Percentiles rank a stretch among this genome's conserved stretches.
Conservation (phyloP, 2,113 vertebrate species). For the Apteryx mantelli region DNA sequence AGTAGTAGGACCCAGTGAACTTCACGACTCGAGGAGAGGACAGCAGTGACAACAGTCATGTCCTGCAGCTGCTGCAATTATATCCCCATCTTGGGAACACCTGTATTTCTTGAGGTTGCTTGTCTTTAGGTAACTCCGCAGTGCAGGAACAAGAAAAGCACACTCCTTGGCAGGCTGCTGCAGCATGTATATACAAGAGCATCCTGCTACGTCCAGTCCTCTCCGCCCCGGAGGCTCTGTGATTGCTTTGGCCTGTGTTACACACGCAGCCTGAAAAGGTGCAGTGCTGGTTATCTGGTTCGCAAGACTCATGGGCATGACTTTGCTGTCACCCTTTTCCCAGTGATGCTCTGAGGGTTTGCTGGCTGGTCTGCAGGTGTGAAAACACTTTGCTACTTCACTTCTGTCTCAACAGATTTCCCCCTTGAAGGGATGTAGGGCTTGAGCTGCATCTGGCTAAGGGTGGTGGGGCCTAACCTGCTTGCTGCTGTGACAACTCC, state of each 20-base stretch:
- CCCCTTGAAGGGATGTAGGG: fast-evolving
- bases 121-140: constrained; percentile 4
- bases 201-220: background rate
- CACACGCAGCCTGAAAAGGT: fast-evolving
- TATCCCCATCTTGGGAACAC: background rate
- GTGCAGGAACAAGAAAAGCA: background rate
- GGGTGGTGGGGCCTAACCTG: background rate
- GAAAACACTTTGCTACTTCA: background rate
- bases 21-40: background rate
- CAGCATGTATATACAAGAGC: background rate
- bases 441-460: background rate
- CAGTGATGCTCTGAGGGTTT: background rate
- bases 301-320: background rate
- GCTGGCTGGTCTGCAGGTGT: background rate
- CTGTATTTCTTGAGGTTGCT: background rate
- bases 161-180: background rate
- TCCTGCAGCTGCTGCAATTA: background rate
- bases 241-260: fast-evolving
- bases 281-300: background rate
- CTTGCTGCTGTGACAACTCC: background rate
- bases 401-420: background rate
- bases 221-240: fast-evolving
- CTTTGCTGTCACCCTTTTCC: background rate
- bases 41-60: fast-evolving
- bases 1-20: background rate